Evolutionary conservation across 53 echinoderm and acorn worm species (phyloP), one percentile per base, ranked within the genome.

Genomic region (Hippasteria phrygiana): DNA sequence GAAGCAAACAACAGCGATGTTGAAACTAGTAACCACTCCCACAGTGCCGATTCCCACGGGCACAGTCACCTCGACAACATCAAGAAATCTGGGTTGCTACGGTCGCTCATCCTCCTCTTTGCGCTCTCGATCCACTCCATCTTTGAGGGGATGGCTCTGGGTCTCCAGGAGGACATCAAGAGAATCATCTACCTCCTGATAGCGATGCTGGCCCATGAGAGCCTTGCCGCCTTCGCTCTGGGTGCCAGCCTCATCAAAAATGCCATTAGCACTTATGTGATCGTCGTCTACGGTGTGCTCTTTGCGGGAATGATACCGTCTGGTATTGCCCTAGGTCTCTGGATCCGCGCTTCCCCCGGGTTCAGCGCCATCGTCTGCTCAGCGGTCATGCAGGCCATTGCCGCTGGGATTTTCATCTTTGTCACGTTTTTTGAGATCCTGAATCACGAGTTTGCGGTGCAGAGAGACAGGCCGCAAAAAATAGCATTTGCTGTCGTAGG

Each of bases 361-460:
- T 78, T 91, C 36, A 75, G 80, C n/a, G 92, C 93, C 5, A 75
- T 93, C 8, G 83, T 93, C 11, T 90, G 91, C 63, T 96, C 99
- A 10, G 99, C 99, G 1, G 42, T 96, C 18, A 94, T 96, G 87
- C 99, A 99, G 64, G 89, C 95, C 26, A 42, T 99, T 27, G 99
- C 99, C 18, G 99, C 99, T 0, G 99, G 99, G 11, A 96, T 95
- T 39, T 99, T 99, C 76, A 96, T 99, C 43, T 95, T 94, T 88
- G 93, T 99, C 34, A 99, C 99, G 31, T 99, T 99, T 73, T 99
- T 99, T 74, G 99, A 99, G 75, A 99, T 99, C 64, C 75, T 99
- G 74, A 92, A 89, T 71, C 96, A 94, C 66, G 99, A 99, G 74
- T 94, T 96, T 93, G 99, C 94, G 45, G 90, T 83, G 63, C 91